phyloP scores from a whole-genome alignment of 2,113 vertebrate species.

The Paradisaea rubra region DNA sequence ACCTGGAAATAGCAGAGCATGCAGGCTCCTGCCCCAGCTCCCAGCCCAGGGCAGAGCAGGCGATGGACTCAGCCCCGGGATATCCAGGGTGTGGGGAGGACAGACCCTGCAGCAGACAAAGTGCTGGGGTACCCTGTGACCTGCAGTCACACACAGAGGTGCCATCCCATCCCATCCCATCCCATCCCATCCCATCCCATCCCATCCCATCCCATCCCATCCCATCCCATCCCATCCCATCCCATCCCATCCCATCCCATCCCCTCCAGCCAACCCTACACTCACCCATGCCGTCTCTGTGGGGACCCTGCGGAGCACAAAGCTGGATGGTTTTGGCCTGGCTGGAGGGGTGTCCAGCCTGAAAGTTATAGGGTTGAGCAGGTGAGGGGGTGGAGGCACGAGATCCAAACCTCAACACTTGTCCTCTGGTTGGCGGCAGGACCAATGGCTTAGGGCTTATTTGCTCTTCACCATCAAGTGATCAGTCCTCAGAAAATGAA shows the following conservation, averaged over 20 bases:
- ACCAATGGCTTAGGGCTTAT: background rate
- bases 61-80: fast-evolving
- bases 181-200: background rate
- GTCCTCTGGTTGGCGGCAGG: background rate
- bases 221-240: background rate
- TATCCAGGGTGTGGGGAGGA: background rate
- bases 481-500: background rate
- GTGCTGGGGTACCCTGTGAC: background rate
- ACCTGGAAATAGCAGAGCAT: background rate
- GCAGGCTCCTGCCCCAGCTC: background rate
- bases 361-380: conserved; percentile 34
- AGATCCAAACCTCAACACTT: conserved; percentile 10
- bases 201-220: background rate
- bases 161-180: background rate
- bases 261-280: background rate
- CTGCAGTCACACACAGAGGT: fast-evolving
- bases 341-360: background rate
- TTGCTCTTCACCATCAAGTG: conserved; percentile 22
- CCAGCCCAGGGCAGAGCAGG: background rate
- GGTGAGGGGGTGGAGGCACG: conserved; percentile 21
- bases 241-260: background rate
- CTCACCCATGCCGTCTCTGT: conserved; percentile 32
- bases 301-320: background rate
- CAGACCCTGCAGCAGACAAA: background rate
- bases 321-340: background rate